Conservation (phyloP, 1,140 invertebrate species). For the Zaprionus tsacasi region DNA sequence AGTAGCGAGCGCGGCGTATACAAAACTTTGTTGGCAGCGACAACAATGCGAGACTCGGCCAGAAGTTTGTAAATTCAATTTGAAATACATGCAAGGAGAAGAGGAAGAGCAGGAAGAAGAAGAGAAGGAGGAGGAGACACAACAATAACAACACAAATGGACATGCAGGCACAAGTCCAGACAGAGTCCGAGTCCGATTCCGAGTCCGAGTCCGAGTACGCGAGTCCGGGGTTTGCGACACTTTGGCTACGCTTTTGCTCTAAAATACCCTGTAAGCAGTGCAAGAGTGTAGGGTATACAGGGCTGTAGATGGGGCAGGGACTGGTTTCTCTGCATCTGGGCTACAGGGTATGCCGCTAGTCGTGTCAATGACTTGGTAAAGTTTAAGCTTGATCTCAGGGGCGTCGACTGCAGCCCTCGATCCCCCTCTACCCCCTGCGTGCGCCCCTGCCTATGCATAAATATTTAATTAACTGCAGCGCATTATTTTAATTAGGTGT, state of each 20-base stretch:
- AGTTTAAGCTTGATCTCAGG: slow-evolving; percentile 8
- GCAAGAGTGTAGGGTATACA: too few species aligned
- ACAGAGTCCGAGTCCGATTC: background rate
- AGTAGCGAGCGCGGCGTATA: slow-evolving; percentile 53
- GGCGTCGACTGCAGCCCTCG: slow-evolving; percentile 14
- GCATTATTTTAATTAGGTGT: slow-evolving; percentile 84
- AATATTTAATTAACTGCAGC: slow-evolving; percentile 84
- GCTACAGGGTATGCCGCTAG: background rate
- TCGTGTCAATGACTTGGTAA: background rate
- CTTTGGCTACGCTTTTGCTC: slow-evolving; percentile 21
- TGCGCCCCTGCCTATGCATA: slow-evolving; percentile 72
- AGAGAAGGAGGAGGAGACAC: background rate
- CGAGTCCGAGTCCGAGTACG: background rate
- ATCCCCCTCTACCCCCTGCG: slow-evolving; percentile 16
- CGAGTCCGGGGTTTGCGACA: slow-evolving; percentile 26
- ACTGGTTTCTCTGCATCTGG: too few species aligned
- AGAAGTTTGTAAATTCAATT: slow-evolving; percentile 79
- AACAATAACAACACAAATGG: slow-evolving; percentile 13
- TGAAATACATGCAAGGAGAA: slow-evolving; percentile 73
- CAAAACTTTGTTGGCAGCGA: slow-evolving; percentile 71
- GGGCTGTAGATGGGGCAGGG: background rate
- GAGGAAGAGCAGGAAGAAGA: slow-evolving; percentile 1
- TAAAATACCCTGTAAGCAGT: background rate
- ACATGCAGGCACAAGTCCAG: slow-evolving; percentile 15
- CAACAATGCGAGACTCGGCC: slow-evolving; percentile 48